Conservation (phyloP, 2,888 invertebrate genomes). For the Sarcophaga carnaria region DNA sequence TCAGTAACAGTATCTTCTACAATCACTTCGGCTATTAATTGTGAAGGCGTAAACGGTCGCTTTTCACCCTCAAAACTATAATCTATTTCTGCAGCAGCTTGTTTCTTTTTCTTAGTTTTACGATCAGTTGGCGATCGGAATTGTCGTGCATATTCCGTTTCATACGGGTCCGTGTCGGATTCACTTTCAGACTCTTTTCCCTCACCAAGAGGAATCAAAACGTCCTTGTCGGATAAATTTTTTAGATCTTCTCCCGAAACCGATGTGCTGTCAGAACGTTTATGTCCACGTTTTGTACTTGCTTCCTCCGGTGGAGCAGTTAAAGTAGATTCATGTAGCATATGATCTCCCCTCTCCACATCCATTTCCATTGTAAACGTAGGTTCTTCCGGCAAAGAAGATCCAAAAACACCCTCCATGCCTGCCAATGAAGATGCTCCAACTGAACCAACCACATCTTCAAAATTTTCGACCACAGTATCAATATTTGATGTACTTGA, state of each 20-base stretch:
- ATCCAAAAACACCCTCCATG: constrained; percentile 77
- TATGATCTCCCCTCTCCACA: constrained; percentile 76
- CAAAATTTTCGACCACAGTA: constrained; percentile 81
- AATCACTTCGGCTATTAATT: constrained; percentile 80
- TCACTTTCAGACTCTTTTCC: constrained; percentile 82
- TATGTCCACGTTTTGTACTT: constrained; percentile 82
- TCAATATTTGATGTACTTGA: constrained; percentile 84
- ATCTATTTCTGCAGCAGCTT: constrained; percentile 80
- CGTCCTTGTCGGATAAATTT: constrained; percentile 75
- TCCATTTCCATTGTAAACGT: constrained; percentile 74
- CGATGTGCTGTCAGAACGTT: constrained; percentile 83
- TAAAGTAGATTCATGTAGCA: constrained; percentile 74
- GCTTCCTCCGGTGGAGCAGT: constrained; percentile 75
- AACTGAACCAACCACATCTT: constrained; percentile 79
- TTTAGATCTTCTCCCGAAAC: constrained; percentile 75
- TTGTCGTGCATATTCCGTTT: constrained; percentile 82
- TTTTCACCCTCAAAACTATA: constrained; percentile 79
- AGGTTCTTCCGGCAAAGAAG: constrained; percentile 76
- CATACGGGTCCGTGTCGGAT: constrained; percentile 82
- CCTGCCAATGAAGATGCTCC: constrained; percentile 81
- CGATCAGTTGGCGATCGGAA: constrained; percentile 80
- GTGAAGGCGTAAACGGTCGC: constrained; percentile 80
- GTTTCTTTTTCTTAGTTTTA: constrained; percentile 78
- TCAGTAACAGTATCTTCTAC: constrained; percentile 80
- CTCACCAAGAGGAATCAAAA: constrained; percentile 74